Evolutionary conservation across 1,140 invertebrate genomes (phyloP).

Genomic region (Brachionus plicatilis): DNA sequence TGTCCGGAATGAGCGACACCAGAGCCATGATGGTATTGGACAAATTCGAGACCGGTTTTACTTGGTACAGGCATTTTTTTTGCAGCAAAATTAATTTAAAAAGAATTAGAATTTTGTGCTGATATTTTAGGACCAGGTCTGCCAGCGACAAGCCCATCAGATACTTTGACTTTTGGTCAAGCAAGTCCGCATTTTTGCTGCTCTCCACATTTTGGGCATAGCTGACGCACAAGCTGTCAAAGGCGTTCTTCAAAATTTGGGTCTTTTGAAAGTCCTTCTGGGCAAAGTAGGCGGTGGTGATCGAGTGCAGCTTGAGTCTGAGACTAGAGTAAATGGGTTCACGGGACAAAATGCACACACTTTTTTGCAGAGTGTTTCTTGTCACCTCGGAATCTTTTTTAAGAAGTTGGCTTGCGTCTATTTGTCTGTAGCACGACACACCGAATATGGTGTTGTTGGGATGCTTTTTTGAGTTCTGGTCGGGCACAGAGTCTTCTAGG

Average conservation of each 20-base stretch:
- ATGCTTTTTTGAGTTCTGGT: conserved; percentile 61
- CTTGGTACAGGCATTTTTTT: conserved; percentile 75
- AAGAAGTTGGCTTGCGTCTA: conserved; percentile 83
- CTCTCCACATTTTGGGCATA: neutral
- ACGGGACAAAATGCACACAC: conserved; percentile 68
- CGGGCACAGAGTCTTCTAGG: conserved; percentile 55
- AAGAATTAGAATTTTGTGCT: conserved; percentile 81
- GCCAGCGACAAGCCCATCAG: conserved; percentile 69
- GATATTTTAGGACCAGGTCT: conserved; percentile 76
- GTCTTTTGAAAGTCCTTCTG: conserved; percentile 65
- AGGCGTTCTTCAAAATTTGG: conserved; percentile 83
- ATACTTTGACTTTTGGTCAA: conserved; percentile 11
- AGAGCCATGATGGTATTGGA: conserved; percentile 79
- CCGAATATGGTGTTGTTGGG: conserved; percentile 82
- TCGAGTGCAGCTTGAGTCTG: conserved; percentile 79
- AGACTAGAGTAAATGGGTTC: conserved; percentile 54
- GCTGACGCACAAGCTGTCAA: conserved; percentile 77
- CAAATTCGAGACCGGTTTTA: conserved; percentile 81
- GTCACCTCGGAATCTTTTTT: conserved; percentile 95
- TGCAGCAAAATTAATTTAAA: conserved; percentile 89
- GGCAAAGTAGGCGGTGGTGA: conserved; percentile 92
- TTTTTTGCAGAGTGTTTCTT: conserved; percentile 85
- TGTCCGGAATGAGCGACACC: conserved; percentile 79
- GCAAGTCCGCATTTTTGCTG: neutral
- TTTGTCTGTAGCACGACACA: conserved; percentile 94